phyloP scores from a whole-genome alignment of 2,888 invertebrate species.

The Polietes domitor region DNA sequence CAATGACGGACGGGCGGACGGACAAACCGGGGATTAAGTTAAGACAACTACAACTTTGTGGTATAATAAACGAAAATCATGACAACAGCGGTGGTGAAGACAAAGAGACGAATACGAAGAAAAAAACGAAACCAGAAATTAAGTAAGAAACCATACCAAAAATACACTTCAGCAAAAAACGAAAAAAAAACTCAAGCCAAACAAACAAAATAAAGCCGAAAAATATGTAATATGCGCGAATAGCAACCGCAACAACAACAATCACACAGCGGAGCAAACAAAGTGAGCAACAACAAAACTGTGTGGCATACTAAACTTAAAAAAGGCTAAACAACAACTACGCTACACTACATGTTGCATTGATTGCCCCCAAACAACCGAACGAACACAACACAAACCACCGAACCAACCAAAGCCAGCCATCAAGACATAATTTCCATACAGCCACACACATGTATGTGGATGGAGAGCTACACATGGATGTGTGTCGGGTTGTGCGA shows the following conservation, averaged over 20 bases:
- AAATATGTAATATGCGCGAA: slow-evolving; percentile 21
- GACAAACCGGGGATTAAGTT: slow-evolving; percentile 32
- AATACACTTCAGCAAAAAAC: slow-evolving; percentile 41
- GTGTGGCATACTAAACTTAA: slow-evolving; percentile 63
- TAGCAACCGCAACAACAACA: slow-evolving; percentile 27
- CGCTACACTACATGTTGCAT: slow-evolving; percentile 40
- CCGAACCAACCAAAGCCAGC: background rate
- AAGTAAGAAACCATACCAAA: slow-evolving; percentile 52
- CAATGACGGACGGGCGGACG: slow-evolving; percentile 17
- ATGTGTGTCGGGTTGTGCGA: too few relatives aligned
- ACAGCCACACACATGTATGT: background rate
- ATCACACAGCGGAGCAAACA: slow-evolving; percentile 39
- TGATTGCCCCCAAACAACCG: slow-evolving; percentile 20
- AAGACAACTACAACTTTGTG: background rate
- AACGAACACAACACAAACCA: slow-evolving; percentile 12
- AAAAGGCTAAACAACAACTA: slow-evolving; percentile 55
- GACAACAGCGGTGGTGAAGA: background rate
- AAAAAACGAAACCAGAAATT: slow-evolving; percentile 45
- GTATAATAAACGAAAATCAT: background rate
- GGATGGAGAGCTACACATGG: background rate
- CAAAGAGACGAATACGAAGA: background rate
- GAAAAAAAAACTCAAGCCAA: slow-evolving; percentile 49
- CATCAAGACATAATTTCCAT: background rate
- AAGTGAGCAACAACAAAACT: slow-evolving; percentile 36
- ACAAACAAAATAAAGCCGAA: slow-evolving; percentile 42